These are phyloP conservation scores for Drosophila tristis DNA, from an alignment of 1,140 invertebrate species.

Conservation along the genomic window DNA sequence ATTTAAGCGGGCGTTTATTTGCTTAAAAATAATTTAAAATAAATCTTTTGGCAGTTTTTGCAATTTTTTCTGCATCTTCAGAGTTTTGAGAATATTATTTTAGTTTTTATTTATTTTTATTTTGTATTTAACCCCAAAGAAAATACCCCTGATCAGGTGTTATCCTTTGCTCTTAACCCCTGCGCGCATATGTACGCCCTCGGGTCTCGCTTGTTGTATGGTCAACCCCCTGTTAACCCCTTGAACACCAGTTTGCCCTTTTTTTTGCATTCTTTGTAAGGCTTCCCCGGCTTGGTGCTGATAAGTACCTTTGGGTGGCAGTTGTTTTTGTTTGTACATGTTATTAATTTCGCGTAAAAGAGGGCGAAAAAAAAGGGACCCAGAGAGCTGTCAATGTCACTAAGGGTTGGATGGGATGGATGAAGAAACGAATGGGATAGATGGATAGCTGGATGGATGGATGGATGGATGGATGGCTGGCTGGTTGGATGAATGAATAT, in stretches of 20 bases:
- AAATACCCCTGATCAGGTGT: too few relatives aligned
- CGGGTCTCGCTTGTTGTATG: neutral
- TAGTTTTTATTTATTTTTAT: too few relatives aligned
- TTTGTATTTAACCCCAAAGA: too few relatives aligned
- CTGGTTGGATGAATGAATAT: constrained; percentile 23
- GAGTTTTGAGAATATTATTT: too few relatives aligned
- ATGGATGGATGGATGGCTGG: too few relatives aligned
- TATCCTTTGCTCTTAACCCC: too few relatives aligned
- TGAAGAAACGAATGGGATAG: neutral
- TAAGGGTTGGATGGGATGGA: constrained; percentile 55
- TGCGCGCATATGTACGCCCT: too few relatives aligned
- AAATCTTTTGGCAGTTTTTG: too few relatives aligned
- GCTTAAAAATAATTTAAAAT: too few relatives aligned
- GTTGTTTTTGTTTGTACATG: constrained; percentile 75
- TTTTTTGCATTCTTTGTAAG: constrained; percentile 18
- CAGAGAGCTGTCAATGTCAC: constrained; percentile 62
- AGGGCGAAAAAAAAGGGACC: constrained; percentile 43
- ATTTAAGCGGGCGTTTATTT: too few relatives aligned
- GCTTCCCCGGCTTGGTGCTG: constrained; percentile 29
- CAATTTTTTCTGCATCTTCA: too few relatives aligned
- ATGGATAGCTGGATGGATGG: too few relatives aligned
- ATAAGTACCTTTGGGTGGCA: constrained; percentile 62
- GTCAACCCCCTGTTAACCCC: constrained; percentile 15
- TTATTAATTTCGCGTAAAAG: constrained; percentile 79
- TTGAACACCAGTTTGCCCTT: constrained; percentile 28